Base-by-base conservation (phyloP, 2,888 invertebrate genomes). In the Philereme transversata region DNA sequence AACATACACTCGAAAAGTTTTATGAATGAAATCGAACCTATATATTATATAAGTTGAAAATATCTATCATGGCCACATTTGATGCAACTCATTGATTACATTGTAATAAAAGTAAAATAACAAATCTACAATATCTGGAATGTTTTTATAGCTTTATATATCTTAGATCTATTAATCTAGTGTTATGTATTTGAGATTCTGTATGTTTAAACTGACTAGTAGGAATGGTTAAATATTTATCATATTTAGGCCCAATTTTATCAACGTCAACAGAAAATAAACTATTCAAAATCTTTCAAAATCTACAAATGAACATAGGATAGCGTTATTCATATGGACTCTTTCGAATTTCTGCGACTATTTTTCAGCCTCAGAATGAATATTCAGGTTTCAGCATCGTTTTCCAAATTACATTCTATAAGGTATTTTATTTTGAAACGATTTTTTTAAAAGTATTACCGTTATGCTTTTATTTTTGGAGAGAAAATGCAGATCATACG, bases 151-250 rank as follows among this genome's bases (percentile, higher is more conserved):
- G 11, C 22, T 62, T 62, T 67, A 46, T 62, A 68, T 57, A 47
- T 75, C 75, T 69, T 59, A 67, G 11, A 49, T 56, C 60, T 60
- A 57, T 56, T 57, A 55, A 11, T 59, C 57, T 72, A 71, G 62
- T 35, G 40, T 51, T 54, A 60, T 35, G 22, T 64, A 60, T 68
- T 72, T 73, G 71, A 72, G 67, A 70, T 68, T 74, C 65, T 68
- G 68, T 52, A 66, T 55, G 64, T 73, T 68, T 71, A 60, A 65
- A 60, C 67, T 82, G 83, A 83, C 83, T 83, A 83, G 83, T 72
- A 71, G 71, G 68, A 73, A 69, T 65, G 69, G 69, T 47, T 9
- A 8, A 9, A 7, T 44, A 36, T 9, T 3, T 43, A 5, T 45
- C 8, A 38, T n/a, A n/a, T n/a, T n/a, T n/a, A n/a, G n/a, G n/a